These are phyloP conservation scores for Perccottus glenii DNA, from an alignment of 2,113 vertebrate genomes.

Conservation along the genomic window DNA sequence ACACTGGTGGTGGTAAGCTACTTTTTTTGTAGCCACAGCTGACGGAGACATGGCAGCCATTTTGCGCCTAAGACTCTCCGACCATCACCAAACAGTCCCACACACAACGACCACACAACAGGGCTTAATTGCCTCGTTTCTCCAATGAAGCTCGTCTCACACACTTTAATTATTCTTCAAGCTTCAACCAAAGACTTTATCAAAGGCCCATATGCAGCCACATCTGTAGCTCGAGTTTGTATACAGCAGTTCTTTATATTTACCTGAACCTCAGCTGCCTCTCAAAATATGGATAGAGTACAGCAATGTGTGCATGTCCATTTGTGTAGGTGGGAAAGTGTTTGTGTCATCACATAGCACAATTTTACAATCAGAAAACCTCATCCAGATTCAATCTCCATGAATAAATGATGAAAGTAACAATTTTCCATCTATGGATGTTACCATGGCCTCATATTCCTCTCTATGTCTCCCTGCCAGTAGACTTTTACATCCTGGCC, in stretches of 20 bases:
- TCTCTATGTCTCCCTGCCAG: conserved; percentile 23
- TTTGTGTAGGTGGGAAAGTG: neutral
- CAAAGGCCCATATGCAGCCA: conserved; percentile 67
- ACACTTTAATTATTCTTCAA: conserved; percentile 72
- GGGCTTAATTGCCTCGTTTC: conserved; percentile 72
- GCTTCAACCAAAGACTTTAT: conserved; percentile 73
- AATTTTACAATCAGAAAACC: conserved; percentile 38
- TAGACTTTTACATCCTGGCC: conserved; percentile 31
- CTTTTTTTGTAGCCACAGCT: neutral
- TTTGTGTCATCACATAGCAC: conserved; percentile 25
- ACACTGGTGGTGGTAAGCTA: no score
- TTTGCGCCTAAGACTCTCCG: no score
- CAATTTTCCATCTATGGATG: conserved; percentile 46
- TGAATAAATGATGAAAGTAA: conserved; percentile 75
- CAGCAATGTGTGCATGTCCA: neutral
- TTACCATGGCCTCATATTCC: conserved; percentile 30
- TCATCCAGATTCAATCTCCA: conserved; percentile 62
- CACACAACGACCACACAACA: conserved; percentile 31
- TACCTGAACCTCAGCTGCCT: conserved; percentile 15
- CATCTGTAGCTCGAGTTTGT: conserved; percentile 52
- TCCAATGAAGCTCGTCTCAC: conserved; percentile 54
- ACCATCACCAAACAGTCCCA: no score
- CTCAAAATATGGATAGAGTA: conserved; percentile 14
- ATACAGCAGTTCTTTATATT: neutral
- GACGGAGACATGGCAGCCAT: no score